Evolutionary conservation across 2,888 invertebrate species (phyloP).

Genomic region (Drosophila monieri): DNA sequence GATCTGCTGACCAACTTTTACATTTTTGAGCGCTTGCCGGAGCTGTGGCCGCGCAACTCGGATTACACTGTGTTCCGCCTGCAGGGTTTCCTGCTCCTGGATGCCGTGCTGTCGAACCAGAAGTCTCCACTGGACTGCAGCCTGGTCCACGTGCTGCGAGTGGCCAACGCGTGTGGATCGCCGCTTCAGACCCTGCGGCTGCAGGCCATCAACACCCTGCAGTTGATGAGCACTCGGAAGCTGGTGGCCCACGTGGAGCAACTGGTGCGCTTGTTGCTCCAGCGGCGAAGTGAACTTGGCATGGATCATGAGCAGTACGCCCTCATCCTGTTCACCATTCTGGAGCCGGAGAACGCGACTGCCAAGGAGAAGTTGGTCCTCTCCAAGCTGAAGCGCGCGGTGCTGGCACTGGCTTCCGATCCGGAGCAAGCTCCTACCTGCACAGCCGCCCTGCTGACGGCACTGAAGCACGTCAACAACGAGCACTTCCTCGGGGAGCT

Average conservation of each 20-base stretch:
- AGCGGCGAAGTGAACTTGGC: slow-evolving; percentile 86
- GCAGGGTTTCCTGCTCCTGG: slow-evolving; percentile 83
- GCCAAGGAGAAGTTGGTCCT: slow-evolving; percentile 71
- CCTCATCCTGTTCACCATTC: slow-evolving; percentile 86
- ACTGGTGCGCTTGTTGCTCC: slow-evolving; percentile 79
- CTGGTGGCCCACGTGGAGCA: slow-evolving; percentile 77
- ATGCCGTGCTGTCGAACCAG: slow-evolving; percentile 56
- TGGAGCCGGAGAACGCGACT: slow-evolving; percentile 72
- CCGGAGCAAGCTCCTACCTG: slow-evolving; percentile 55
- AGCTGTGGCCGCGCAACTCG: slow-evolving; percentile 45
- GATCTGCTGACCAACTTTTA: slow-evolving; percentile 86
- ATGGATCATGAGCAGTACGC: slow-evolving; percentile 88
- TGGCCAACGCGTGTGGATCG: slow-evolving; percentile 86
- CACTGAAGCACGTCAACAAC: slow-evolving; percentile 76
- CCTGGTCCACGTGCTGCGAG: slow-evolving; percentile 70
- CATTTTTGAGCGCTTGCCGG: slow-evolving; percentile 68
- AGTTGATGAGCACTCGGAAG: slow-evolving; percentile 41
- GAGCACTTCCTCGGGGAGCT: slow-evolving; percentile 58
- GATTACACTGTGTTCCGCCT: slow-evolving; percentile 85
- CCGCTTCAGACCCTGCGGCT: slow-evolving; percentile 85
- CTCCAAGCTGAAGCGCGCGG: slow-evolving; percentile 51
- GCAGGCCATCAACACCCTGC: slow-evolving; percentile 85
- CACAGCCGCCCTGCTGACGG: slow-evolving; percentile 61
- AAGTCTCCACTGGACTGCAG: slow-evolving; percentile 32
- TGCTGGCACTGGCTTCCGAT: slow-evolving; percentile 60